These are phyloP conservation scores for Nibea coibor DNA, from an alignment of 2,113 vertebrate species.

Conservation along the genomic window DNA sequence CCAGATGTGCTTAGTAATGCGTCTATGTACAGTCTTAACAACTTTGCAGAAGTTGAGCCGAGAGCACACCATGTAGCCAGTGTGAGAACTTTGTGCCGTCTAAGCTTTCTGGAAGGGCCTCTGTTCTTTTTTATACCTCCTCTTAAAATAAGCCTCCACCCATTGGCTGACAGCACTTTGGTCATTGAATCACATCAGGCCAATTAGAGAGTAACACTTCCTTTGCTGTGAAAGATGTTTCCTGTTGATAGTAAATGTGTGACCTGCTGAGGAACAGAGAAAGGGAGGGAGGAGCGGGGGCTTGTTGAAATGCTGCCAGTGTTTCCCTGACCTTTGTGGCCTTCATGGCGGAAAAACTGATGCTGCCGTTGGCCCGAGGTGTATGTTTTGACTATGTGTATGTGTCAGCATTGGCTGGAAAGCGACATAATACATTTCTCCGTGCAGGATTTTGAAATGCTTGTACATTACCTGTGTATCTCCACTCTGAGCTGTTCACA, in stretches of 20 bases:
- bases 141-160: conserved; percentile 91
- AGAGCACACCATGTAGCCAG: conserved; percentile 36
- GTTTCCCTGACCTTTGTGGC: conserved; percentile 87
- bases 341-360: conserved; percentile 77
- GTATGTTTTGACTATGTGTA: conserved; percentile 67
- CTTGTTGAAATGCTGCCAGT: conserved; percentile 67
- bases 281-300: conserved; percentile 18
- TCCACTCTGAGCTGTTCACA: neutral
- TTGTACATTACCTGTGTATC: neutral
- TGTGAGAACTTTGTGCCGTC: conserved; percentile 69
- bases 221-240: conserved; percentile 95
- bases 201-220: conserved; percentile 91
- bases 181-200: conserved; percentile 87
- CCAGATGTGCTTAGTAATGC: conserved; percentile 82
- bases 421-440: conserved; percentile 31
- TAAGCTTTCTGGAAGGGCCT: conserved; percentile 64
- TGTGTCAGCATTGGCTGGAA: conserved; percentile 48
- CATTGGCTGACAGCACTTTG: conserved; percentile 86
- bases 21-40: conserved; percentile 56
- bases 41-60: conserved; percentile 73
- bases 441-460: neutral
- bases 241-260: conserved; percentile 91
- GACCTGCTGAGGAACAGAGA: conserved; percentile 52
- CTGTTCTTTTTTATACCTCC: conserved; percentile 90
- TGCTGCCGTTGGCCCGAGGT: conserved; percentile 56